phyloP scores from a whole-genome alignment of 2,113 vertebrate genomes.

The Vidua chalybeata region DNA sequence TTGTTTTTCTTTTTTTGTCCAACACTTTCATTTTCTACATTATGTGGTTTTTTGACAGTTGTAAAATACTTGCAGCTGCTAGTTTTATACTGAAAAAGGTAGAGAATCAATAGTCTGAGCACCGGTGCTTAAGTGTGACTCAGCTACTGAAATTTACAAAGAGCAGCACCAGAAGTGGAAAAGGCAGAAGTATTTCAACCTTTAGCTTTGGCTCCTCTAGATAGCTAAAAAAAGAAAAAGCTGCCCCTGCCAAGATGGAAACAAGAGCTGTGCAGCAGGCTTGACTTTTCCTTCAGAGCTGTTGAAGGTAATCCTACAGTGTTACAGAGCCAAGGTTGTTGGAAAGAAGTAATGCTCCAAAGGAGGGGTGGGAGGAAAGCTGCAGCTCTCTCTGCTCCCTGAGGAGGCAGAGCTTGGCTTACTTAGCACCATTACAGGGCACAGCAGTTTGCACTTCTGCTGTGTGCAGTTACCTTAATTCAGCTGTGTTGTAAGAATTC shows the following conservation, averaged over 20 bases:
- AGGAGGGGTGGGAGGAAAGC: not conserved
- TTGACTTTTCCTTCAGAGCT: not conserved
- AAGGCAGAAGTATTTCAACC: not conserved
- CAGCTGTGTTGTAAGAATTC: not conserved
- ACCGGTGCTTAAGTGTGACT: not conserved
- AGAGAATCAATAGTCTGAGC: not conserved
- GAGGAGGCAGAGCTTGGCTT: not conserved
- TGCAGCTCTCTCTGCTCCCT: accelerated
- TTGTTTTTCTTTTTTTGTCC: not conserved
- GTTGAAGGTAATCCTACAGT: not conserved
- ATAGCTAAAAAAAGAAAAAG: not conserved
- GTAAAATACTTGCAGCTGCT: not conserved
- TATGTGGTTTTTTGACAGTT: not conserved
- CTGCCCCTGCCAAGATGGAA: not conserved
- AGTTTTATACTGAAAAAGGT: not conserved
- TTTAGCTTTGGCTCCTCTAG: not conserved
- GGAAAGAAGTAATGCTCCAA: not conserved
- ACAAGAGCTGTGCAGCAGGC: not conserved
- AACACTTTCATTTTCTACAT: not conserved
- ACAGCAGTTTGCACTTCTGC: not conserved
- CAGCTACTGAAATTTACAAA: not conserved
- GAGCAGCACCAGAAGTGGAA: not conserved
- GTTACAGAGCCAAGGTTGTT: not conserved
- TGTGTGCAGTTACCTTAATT: not conserved
- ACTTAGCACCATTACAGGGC: not conserved